Base-by-base conservation (phyloP, 2,113 vertebrate species). In the Phoenicopterus ruber region DNA sequence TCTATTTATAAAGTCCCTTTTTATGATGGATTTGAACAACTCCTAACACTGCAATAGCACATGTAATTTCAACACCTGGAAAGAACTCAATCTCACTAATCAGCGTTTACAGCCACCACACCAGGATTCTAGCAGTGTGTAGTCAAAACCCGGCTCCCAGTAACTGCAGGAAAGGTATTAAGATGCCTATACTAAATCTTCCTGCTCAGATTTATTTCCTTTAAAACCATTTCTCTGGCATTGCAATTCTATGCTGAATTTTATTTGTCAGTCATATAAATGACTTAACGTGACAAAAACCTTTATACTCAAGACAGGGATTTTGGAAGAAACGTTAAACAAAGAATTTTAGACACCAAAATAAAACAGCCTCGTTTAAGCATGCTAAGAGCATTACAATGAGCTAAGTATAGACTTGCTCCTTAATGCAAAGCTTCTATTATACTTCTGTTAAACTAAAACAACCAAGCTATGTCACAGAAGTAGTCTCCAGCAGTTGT, bases 231-330 rank as follows among this genome's bases (percentile, higher is more conserved):
- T 97, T 82, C 81, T 94, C 70, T 85, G 38, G 38, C 24, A 94
- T 57, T 91, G 95, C 71, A 95, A 47, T 86, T 96, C 76, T 84
- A 38, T 59, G 70, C 73, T 80, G 86, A 87, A 91, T 97, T 95
- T 96, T 95, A 91, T 95, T 92, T 94, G 91, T 88, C 89, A 96
- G 84, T 93, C 94, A 94, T 79, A 95, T 77, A 95, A 97, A 97
- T 73, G 91, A 95, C 93, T 96, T 89, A 91, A 96, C 2, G 0
- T 87, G 89, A 93, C 74, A 95, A 94, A 96, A 94, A 42, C 70
- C 81, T 93, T 90, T 97, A 85, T 70, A 62, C 13, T 73, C 0
- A 1, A 6, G 11, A 89, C 26, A 42, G 31, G 32, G 71, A 82
- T 91, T 94, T 94, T 91, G 62, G 70, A 82, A 89, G 74, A 85